Evolutionary conservation across 2,113 vertebrate genomes (phyloP).

Genomic region (Psittacula cyanocephala): DNA sequence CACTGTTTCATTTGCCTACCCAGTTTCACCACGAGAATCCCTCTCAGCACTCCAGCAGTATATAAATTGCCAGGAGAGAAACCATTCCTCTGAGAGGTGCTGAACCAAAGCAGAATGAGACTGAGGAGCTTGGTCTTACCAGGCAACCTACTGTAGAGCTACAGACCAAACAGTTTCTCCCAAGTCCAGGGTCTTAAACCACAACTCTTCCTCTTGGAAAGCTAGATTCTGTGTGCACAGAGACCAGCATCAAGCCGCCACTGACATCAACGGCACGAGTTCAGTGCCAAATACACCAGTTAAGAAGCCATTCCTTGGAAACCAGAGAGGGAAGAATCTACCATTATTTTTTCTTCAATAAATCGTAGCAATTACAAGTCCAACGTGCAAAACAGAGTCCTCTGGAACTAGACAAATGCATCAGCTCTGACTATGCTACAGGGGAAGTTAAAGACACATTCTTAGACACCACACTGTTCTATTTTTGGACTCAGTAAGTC

Average conservation of each 20-base stretch:
- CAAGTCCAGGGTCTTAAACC: neutral
- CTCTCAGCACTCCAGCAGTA: neutral
- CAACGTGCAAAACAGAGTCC: neutral
- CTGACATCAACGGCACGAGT: neutral
- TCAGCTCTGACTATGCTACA: neutral
- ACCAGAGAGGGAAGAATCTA: neutral
- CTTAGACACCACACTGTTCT: neutral
- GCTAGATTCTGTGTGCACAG: neutral
- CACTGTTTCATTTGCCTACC: neutral
- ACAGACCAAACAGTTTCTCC: neutral
- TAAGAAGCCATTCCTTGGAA: neutral
- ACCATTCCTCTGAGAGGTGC: neutral
- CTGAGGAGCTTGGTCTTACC: neutral
- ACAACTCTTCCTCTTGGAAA: neutral
- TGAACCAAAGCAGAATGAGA: neutral
- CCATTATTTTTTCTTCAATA: neutral
- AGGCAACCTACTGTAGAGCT: neutral
- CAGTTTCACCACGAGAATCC: neutral
- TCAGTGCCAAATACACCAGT: neutral
- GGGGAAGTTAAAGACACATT: neutral
- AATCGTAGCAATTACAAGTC: neutral
- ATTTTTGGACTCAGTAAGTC: neutral
- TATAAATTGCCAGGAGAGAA: neutral
- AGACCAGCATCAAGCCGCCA: neutral
- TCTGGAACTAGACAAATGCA: neutral